Evolutionary conservation across 2,113 vertebrate genomes (phyloP), one percentile per base, ranked within the genome.

Genomic region (Clarias macrocephalus): DNA sequence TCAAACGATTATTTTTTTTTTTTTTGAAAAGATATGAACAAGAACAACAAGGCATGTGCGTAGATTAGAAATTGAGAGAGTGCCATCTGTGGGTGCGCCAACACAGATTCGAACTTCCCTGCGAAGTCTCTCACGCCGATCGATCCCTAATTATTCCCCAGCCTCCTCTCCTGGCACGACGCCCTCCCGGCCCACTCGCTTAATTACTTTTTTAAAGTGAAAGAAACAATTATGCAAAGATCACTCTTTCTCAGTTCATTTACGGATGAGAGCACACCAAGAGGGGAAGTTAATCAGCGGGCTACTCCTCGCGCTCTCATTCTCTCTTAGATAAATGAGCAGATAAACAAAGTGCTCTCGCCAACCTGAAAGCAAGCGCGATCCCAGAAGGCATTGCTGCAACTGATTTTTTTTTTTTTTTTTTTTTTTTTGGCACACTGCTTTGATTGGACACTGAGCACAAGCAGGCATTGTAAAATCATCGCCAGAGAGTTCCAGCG

Each of bases 221-320:
- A 89, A 91, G 89, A 93, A 95, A 94, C 93, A 94, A 94, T 95
- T 93, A 94, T 90, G 91, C 91, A 86, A 92, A 93, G 86, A 87
- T 88, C 88, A 76, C 66, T 88, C 82, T 48, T 48, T 25, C 75
- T 56, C 82, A 59, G 66, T 89, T 86, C 85, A 84, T 88, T 84
- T 85, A 86, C 77, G 70, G 81, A 88, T 25, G 66, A 86, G 84
- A 73, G 60, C 56, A 57, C 33, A 75, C 48, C 81, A 62, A 66
- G 84, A 85, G 87, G 56, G 66, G 54, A 87, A 86, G 89, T 85
- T 86, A 88, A 88, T 84, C 75, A 88, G 66, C 25, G 59, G 57
- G 37, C 57, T 81, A 62, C 37, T 81, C 59, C 57, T 65, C 77
- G 25, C 33, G 83, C 79, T 65, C 84, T 86, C 80, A 25, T 77